Evolutionary conservation across 2,113 vertebrate genomes (phyloP).

Genomic region (Nibea albiflora): DNA sequence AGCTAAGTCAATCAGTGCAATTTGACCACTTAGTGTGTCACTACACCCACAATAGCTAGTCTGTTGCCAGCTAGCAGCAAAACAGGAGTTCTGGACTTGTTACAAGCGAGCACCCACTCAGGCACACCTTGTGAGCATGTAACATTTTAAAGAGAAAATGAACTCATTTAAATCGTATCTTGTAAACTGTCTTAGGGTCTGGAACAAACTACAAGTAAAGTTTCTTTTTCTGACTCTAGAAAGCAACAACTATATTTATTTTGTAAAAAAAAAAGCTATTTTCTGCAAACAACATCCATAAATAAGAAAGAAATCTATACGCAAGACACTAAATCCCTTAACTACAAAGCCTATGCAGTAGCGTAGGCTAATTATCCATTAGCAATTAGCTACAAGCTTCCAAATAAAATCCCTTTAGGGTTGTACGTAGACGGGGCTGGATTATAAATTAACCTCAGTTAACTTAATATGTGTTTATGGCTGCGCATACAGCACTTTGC

Average conservation of each 20-base stretch:
- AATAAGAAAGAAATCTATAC: slow-evolving; percentile 7
- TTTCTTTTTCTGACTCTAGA: neutral
- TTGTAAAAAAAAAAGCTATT: neutral
- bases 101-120: neutral
- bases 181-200: too few species aligned
- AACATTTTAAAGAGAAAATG: slow-evolving; percentile 13
- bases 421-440: slow-evolving; percentile 21
- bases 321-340: slow-evolving; percentile 19
- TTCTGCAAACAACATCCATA: neutral
- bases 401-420: slow-evolving; percentile 46
- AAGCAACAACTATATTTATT: neutral
- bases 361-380: slow-evolving; percentile 42
- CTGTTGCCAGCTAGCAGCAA: slow-evolving; percentile 7
- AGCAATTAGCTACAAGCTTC: slow-evolving; percentile 38
- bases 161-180: neutral
- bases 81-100: slow-evolving; percentile 17
- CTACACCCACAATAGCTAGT: slow-evolving; percentile 24
- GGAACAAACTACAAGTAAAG: neutral
- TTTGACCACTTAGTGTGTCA: slow-evolving; percentile 51
- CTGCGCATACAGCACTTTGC: slow-evolving; percentile 2
- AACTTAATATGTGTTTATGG: slow-evolving; percentile 43
- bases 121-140: slow-evolving; percentile 4
- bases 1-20: slow-evolving; percentile 59
- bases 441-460: slow-evolving; percentile 58
- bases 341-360: slow-evolving; percentile 15